Evolutionary conservation across 2,888 invertebrate species (phyloP), one percentile per base, ranked within the genome.

Genomic region (Macrophya annulata): DNA sequence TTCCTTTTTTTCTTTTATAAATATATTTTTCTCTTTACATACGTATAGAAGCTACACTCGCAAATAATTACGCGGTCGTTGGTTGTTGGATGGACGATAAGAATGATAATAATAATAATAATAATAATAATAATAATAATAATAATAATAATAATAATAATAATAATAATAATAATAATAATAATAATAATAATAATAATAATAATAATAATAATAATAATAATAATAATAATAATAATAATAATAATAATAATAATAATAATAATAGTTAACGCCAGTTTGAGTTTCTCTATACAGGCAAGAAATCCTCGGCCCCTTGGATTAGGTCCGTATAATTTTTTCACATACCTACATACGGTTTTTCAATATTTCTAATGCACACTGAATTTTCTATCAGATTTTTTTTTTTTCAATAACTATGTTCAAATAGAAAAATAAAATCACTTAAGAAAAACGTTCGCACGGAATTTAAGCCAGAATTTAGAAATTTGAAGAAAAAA

Each of bases 11-110:
- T 51, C 3, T 51, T 17, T 51, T 4, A 31, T 31, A 31, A 31
- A 31, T 31, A 31, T 31, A 31, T 31, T 31, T 31, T 31, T n/a
- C n/a, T 62, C 8, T 25, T 6, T 62, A 8, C 12, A 10, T 21
- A 21, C 12, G 25, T 62, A 31, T 31, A 31, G 1, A 31, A 2
- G 3, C 31, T 31, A 25, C 62, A 62, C 62, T 12, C 62, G 62
- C 25, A 25, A 62, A 62, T 25, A 25, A 62, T 62, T 62, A 62
- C 25, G 62, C 62, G 62, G 25, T 21, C 62, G 62, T 62, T 62
- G 62, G 25, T 62, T 25, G 25, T 62, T 25, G 62, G 21, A 62
- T 62, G 10, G n/a, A 62, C 62, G 62, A 62, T 62, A 62, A 62
- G 62, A 55, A 25, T 62, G 25, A 62, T 62, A 62, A 25, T 25